Conservation (phyloP, 2,113 vertebrate genomes). For the Coregonus clupeaformis region DNA sequence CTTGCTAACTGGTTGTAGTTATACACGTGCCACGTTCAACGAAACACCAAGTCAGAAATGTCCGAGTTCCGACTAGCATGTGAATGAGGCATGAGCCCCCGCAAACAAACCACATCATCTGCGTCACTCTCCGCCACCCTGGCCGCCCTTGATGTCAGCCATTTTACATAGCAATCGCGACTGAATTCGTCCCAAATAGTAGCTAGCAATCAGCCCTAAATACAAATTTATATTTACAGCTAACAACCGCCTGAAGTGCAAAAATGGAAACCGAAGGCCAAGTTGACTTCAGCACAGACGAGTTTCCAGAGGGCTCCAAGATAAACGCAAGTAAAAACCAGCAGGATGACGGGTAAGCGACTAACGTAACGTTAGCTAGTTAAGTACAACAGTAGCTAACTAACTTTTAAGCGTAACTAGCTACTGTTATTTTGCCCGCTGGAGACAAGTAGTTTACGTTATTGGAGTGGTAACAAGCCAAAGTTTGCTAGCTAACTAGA, state of each 20-base stretch:
- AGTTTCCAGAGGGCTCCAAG: constrained; percentile 84
- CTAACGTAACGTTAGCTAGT: too few relatives aligned
- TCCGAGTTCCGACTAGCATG: too few relatives aligned
- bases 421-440: background rate
- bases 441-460: background rate
- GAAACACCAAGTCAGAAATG: too few relatives aligned
- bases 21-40: too few relatives aligned
- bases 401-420: background rate
- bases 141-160: constrained; percentile 35
- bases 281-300: constrained; percentile 67
- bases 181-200: constrained; percentile 10
- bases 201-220: background rate
- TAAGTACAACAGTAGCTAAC: background rate
- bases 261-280: constrained; percentile 55
- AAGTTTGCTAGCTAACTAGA: background rate
- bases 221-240: background rate
- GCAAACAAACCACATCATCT: background rate
- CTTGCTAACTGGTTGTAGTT: too few relatives aligned
- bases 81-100: too few relatives aligned
- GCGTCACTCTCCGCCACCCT: constrained; percentile 18
- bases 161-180: constrained; percentile 47
- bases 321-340: constrained; percentile 88
- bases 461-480: background rate
- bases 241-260: background rate
- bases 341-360: constrained; percentile 82